Conservation (phyloP, 2,888 invertebrate genomes). For the Invenusta paracnida region DNA sequence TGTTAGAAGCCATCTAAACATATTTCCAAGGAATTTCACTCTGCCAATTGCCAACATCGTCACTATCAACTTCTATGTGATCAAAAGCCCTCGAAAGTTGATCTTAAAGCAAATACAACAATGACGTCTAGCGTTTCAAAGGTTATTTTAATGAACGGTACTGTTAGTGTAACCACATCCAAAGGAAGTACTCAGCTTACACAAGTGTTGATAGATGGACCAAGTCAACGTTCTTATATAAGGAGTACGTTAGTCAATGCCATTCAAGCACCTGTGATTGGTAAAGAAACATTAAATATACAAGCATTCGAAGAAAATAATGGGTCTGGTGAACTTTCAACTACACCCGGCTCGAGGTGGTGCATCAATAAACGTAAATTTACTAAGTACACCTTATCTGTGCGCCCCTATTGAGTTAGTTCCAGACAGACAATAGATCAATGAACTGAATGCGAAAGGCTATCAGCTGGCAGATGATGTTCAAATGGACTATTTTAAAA, state of each 20-base stretch:
- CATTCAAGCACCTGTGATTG: background rate
- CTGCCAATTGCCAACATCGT: no score
- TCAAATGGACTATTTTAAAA: background rate
- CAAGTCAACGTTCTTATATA: background rate
- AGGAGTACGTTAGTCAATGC: background rate
- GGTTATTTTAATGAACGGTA: no score
- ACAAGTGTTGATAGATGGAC: background rate
- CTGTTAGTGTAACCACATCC: background rate
- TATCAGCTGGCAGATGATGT: background rate
- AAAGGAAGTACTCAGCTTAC: background rate
- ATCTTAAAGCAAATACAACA: no score
- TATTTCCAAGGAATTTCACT: no score
- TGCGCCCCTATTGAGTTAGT: background rate
- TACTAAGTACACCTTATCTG: background rate
- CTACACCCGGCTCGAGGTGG: background rate
- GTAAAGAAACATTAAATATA: background rate
- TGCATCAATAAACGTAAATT: background rate
- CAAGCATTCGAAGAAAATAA: background rate
- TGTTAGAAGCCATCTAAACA: no score
- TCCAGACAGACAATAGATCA: background rate
- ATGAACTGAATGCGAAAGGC: background rate
- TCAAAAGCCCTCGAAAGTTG: no score
- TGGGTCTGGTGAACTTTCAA: background rate
- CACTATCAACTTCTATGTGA: no score
- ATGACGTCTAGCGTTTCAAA: no score